Evolutionary conservation across 2,113 vertebrate species (phyloP).

Genomic region (Colius striatus): DNA sequence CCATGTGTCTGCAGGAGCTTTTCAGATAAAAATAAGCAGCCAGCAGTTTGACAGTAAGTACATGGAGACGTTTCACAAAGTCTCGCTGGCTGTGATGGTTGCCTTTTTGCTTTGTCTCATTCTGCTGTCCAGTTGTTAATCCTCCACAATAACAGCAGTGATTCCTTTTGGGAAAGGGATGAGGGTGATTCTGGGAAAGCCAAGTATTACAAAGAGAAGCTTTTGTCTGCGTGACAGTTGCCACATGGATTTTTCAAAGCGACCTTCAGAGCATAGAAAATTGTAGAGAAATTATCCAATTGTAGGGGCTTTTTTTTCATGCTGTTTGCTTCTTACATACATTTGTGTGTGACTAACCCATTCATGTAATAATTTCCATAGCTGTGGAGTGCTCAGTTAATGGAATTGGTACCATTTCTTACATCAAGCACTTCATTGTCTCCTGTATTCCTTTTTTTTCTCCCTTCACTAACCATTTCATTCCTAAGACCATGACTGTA

Average conservation of each 20-base stretch:
- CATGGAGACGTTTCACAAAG: neutral
- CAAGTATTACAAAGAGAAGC: neutral
- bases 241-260: slow-evolving; percentile 43
- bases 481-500: neutral
- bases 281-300: slow-evolving; percentile 25
- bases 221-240: slow-evolving; percentile 34
- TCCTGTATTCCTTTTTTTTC: neutral
- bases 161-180: neutral
- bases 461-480: neutral
- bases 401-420: neutral
- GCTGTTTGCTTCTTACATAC: neutral
- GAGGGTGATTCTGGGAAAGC: neutral
- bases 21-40: neutral
- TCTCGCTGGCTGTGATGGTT: neutral
- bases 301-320: neutral
- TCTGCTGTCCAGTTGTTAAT: neutral
- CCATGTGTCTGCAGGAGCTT: neutral
- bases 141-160: neutral
- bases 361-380: neutral
- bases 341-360: neutral
- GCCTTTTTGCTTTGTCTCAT: neutral
- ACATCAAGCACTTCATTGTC: neutral
- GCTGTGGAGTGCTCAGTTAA: neutral
- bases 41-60: neutral
- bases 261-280: slow-evolving; percentile 37